Conservation (phyloP, 2,797 vertebrate genomes). For the Percopsis omiscomaycus region DNA sequence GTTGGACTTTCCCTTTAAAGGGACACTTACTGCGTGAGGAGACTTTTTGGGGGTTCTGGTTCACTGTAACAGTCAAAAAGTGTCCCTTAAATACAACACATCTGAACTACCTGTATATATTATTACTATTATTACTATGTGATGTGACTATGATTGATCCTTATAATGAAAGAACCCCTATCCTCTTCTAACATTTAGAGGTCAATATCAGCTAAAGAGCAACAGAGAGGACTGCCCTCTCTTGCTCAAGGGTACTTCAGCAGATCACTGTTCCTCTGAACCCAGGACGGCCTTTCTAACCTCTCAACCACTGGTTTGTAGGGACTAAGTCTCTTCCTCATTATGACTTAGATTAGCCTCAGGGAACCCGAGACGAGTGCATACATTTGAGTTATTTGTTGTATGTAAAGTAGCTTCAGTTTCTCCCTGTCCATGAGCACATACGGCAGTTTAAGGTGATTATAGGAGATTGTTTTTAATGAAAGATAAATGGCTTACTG, state of each 20-base stretch:
- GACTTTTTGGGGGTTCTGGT: no score
- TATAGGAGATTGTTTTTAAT: conserved; percentile 63
- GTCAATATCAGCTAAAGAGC: neutral
- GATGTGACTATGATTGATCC: neutral
- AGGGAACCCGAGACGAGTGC: conserved; percentile 38
- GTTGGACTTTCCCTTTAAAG: no score
- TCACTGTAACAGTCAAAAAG: no score
- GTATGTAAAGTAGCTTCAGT: conserved; percentile 32
- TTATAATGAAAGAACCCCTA: no score
- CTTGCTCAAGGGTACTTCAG: conserved; percentile 5
- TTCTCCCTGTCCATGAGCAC: conserved; percentile 34
- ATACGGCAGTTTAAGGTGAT: conserved; percentile 58
- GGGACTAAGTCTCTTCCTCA: conserved; percentile 23
- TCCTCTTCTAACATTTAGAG: neutral
- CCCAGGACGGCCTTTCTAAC: no score
- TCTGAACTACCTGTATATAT: no score
- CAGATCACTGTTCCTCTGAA: neutral
- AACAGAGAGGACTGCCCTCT: neutral
- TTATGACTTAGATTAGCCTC: conserved; percentile 34
- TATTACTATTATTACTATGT: neutral
- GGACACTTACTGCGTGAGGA: no score
- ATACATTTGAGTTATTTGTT: conserved; percentile 52
- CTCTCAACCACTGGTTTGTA: neutral
- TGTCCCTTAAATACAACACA: no score
- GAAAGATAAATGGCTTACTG: conserved; percentile 58